Base-by-base conservation (phyloP, 2,113 vertebrate species). In the Hippocampus barbouri region DNA sequence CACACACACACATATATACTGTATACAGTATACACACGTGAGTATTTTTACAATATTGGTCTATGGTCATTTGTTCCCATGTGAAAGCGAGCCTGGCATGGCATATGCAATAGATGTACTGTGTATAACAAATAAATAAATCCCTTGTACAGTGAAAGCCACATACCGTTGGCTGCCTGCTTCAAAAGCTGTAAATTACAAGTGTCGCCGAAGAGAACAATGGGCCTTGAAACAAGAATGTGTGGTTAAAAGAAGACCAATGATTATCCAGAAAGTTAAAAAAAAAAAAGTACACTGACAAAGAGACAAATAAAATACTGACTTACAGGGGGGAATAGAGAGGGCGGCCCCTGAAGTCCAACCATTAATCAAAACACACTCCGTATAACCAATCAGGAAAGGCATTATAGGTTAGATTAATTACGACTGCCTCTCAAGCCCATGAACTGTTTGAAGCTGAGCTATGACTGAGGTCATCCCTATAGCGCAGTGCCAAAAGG, bases 111-210 rank as follows among this genome's bases (percentile, higher is more conserved):
- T 56, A 71, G 84, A 34, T 61, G 15, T 61, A 30, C 30, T 7
- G 27, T 80, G 76, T 70, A 83, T 84, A 86, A 83, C 78, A 84
- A 86, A 84, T 81, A 82, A 79, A 38, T 38, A 38, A 38, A 34
- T 34, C 71, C 76, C 79, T 47, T 72, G 77, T 68, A 72, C 63
- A 51, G 54, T 72, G 60, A 85, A 69, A 63, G 73, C 74, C 72
- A 11, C 41, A 61, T 74, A 72, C 25, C 21, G 67, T 67, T 20
- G 27, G 70, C 82, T 80, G 5, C 38, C 21, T 64, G 4, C 38
- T 65, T 45, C 25, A 23, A 45, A 25, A 23, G 15, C n/a, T 27
- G 64, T 16, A 66, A 66, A 47, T 47, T 66, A 47, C 40, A 25
- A 49, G 47, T 47, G 43, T 1, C 23, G 7, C 61, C 63, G 74